Base-by-base conservation (phyloP, 64 coral and sea anemone genomes). In the Stylophora pistillata region DNA sequence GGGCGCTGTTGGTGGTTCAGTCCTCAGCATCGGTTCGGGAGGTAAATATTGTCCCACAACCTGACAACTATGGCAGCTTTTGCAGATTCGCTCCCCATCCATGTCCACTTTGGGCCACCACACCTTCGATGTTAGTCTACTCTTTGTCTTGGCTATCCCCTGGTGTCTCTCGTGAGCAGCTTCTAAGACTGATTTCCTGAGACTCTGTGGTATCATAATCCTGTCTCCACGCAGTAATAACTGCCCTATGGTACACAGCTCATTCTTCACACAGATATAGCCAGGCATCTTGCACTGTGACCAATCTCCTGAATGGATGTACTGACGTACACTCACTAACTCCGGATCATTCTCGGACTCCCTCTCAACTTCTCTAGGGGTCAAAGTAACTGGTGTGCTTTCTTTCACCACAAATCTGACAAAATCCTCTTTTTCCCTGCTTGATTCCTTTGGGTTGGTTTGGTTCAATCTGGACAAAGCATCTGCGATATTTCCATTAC, bases 331-430 rank as follows among this genome's bases (percentile, higher is more conserved):
- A 71, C 52, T 66, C 28, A 20, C 5, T 64, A 92, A 27, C 59
- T 92, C 74, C 10, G 64, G 30, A n/a, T 89, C 71, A 63, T 85
- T 89, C 15, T 94, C 71, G 12, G 87, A 94, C 18, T 72, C 92
- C 26, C 56, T 29, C 71, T 94, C 87, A 77, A 94, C 77, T 68
- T 76, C 57, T 58, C 55, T 76, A 10, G 78, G 77, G 11, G 29
- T 61, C 55, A 89, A 82, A 29, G 91, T 86, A 37, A 57, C 65
- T 29, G 92, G 86, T 56, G 59, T 74, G 27, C 72, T 58, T 28
- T 83, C 31, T 16, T 74, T 26, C 23, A 77, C 86, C 41, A 93
- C 17, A 41, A 41, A 76, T 71, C 53, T 58, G 17, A 72, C 59
- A 23, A 20, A 65, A 17, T 57, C 56, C 25, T 5, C 4, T 71